These are phyloP conservation scores for Temnothorax nylanderi DNA, from an alignment of 1,140 invertebrate species.

Conservation along the genomic window DNA sequence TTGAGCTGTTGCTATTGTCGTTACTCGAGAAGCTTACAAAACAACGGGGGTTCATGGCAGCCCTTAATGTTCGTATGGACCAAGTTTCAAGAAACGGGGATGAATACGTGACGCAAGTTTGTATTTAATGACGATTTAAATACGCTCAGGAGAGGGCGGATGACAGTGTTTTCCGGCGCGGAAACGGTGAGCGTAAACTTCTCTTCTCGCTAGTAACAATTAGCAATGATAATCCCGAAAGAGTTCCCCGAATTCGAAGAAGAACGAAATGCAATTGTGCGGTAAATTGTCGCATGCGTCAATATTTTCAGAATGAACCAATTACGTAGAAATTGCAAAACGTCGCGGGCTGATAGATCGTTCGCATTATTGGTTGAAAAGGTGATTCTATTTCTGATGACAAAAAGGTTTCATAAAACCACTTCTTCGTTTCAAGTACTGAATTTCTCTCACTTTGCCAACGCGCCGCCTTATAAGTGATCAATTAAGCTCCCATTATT, in stretches of 20 bases:
- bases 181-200: constrained; percentile 9
- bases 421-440: constrained; percentile 42
- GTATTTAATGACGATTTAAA: constrained; percentile 54
- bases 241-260: not conserved
- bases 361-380: constrained; percentile 18
- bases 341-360: constrained; percentile 41
- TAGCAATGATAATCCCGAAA: not conserved
- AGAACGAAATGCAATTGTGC: not conserved
- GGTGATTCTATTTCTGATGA: constrained; percentile 37
- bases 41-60: constrained; percentile 45
- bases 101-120: constrained; percentile 51
- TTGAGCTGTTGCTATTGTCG: constrained; percentile 60
- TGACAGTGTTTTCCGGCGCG: not conserved
- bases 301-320: constrained; percentile 33
- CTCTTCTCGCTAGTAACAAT: not conserved
- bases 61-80: constrained; percentile 40
- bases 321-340: constrained; percentile 31
- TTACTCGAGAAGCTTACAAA: constrained; percentile 45
- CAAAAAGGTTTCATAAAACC: constrained; percentile 35
- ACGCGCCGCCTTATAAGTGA: constrained; percentile 22
- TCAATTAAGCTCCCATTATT: constrained; percentile 46
- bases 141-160: not conserved
- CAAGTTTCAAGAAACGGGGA: constrained; percentile 34
- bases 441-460: constrained; percentile 35
- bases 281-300: not conserved